Base-by-base conservation (phyloP, 2,113 vertebrate genomes). In the Xiphophorus couchianus region DNA sequence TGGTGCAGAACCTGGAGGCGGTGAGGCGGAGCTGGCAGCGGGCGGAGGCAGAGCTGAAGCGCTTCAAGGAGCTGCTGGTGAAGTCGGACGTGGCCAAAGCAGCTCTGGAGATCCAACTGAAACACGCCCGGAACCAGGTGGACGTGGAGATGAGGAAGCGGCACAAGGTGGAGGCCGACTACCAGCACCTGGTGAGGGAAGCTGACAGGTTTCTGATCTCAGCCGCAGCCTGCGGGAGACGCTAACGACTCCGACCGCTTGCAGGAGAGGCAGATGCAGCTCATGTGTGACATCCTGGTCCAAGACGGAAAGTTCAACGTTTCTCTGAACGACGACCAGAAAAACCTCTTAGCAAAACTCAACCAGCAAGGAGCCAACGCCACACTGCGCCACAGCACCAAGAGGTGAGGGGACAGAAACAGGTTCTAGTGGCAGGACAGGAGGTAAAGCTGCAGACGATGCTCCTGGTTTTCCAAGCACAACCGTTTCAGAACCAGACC, bases 71-170 rank as follows among this genome's bases (percentile, higher is more conserved):
- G 85, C 86, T 93, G 33, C 87, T 96, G 87, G 90, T 95, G 19
- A 94, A 94, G 5, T 94, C 92, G 0, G 95, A 96, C 17, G 92
- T 95, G 10, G 88, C 95, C 54, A 93, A 94, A 71, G 93, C 94
- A 0, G 94, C 94, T 0, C 93, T 96, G 85, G 95, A 96, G 51
- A 95, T 96, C 73, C 94, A 95, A 80, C 93, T 97, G 63, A 96
- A 96, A 62, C 96, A 97, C 0, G 94, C 96, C 10, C 93, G 96
- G 1, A 96, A 96, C 87, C 96, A 97, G 84, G 92, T 97, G 86
- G 95, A 96, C 0, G 91, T 97, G 79, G 96, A 97, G 90, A 96
- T 97, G 93, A 96, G 94, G 86, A 96, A 95, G 51, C 93, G 96
- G 28, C 91, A 91, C 90, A 95, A 94, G 65, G 84, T 91, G 0